phyloP scores from a whole-genome alignment of 2,888 invertebrate genomes.

The Chesias legatella region DNA sequence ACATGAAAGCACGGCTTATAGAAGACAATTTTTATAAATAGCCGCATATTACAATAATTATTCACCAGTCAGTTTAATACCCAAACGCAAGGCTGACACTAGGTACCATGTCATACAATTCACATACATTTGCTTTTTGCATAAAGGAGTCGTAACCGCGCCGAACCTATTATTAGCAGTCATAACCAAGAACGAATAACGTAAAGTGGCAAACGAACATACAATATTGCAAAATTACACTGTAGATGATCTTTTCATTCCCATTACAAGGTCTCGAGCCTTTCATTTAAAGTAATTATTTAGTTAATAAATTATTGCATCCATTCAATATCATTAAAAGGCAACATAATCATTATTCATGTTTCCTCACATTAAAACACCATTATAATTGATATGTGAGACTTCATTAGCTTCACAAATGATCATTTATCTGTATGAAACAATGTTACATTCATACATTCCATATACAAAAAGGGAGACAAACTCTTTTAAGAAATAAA shows the following conservation, averaged over 20 bases:
- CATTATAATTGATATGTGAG: slow-evolving; percentile 52
- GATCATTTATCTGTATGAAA: slow-evolving; percentile 12
- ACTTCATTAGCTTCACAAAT: slow-evolving; percentile 33
- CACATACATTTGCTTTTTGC: slow-evolving; percentile 35
- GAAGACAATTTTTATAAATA: no score
- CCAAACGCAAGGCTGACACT: no score
- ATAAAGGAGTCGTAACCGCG: slow-evolving; percentile 37
- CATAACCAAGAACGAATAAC: slow-evolving; percentile 43
- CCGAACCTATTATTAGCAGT: slow-evolving; percentile 45
- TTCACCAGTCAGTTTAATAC: no score
- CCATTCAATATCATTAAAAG: slow-evolving; percentile 43
- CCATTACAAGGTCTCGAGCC: slow-evolving; percentile 33
- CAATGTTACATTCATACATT: slow-evolving; percentile 9
- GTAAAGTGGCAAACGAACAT: slow-evolving; percentile 38
- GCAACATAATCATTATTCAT: slow-evolving; percentile 43
- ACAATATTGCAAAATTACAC: slow-evolving; percentile 39
- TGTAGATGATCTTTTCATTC: slow-evolving; percentile 27
- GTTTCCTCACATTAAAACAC: slow-evolving; percentile 38
- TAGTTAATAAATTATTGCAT: slow-evolving; percentile 44
- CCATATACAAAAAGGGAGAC: slow-evolving; percentile 28
- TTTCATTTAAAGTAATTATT: slow-evolving; percentile 38
- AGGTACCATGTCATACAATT: slow-evolving; percentile 15
- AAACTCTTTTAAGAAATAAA: slow-evolving; percentile 39
- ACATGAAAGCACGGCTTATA: no score
- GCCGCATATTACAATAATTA: no score